A percentile compares a stretch with the other conserved stretches of the same genome.
phyloP scores from a whole-genome alignment of 2,113 vertebrate genomes.

The Chionomys nivalis region DNA sequence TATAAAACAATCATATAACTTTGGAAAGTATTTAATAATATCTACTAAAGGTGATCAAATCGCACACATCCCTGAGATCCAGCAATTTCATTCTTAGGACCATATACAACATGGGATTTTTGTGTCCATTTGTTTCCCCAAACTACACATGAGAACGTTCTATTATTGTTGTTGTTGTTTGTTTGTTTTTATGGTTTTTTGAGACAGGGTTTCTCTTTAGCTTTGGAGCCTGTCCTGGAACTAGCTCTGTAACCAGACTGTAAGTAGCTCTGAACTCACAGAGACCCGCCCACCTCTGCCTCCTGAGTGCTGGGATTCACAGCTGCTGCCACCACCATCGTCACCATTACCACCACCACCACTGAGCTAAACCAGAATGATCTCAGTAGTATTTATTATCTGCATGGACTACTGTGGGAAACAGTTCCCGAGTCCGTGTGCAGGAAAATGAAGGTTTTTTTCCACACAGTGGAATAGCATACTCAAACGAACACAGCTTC shows the following conservation, averaged over 20 bases:
- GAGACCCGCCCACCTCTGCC: background rate
- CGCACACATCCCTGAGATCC: background rate
- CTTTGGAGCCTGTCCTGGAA: background rate
- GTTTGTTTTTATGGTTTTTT: background rate
- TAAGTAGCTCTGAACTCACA: background rate
- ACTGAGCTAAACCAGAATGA: background rate
- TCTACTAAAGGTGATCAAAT: background rate
- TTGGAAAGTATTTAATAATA: background rate
- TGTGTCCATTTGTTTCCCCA: slow-evolving; percentile 1
- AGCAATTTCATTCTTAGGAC: background rate
- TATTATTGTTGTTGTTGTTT: background rate
- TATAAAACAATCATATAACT: background rate
- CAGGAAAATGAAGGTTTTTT: background rate
- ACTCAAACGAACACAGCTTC: background rate
- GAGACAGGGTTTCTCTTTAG: background rate
- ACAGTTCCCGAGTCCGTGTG: background rate
- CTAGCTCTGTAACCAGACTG: background rate
- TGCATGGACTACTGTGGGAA: background rate
- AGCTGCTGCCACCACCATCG: background rate
- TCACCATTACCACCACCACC: no score
- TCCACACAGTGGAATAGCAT: background rate
- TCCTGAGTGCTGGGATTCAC: background rate
- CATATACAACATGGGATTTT: background rate
- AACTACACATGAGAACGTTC: background rate
- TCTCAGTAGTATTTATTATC: background rate